Conservation (phyloP, 1,140 invertebrate genomes). For the Caligus rogercresseyi region DNA sequence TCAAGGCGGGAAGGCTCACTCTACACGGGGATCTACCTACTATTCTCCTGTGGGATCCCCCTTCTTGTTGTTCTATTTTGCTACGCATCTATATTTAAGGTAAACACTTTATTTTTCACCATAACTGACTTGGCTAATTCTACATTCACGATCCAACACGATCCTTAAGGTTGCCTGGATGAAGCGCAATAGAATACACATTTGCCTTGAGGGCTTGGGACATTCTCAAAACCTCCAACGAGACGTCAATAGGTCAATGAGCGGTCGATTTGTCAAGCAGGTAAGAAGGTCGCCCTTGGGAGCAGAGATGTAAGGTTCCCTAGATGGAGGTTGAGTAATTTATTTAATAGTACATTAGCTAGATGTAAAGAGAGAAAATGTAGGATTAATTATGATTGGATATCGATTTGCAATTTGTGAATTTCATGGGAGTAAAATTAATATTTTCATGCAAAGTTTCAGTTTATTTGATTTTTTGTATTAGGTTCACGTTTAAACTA, state of each 20-base stretch:
- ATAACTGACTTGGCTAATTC: neutral
- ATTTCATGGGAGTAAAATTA: too few relatives aligned
- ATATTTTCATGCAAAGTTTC: too few relatives aligned
- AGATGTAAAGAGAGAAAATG: neutral
- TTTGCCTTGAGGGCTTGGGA: neutral
- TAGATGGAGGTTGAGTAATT: neutral
- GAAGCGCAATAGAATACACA: neutral
- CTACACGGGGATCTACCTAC: neutral
- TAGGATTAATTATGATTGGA: neutral
- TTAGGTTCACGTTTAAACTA: too few relatives aligned
- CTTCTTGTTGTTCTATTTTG: neutral
- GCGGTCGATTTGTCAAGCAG: too few relatives aligned
- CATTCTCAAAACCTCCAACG: neutral
- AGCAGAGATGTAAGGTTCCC: too few relatives aligned
- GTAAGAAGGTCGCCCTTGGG: too few relatives aligned
- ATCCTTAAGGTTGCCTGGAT: neutral
- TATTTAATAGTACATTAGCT: neutral
- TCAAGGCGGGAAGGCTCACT: neutral
- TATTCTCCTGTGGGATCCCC: neutral
- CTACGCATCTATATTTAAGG: neutral
- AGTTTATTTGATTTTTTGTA: too few relatives aligned
- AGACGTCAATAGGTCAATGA: too few relatives aligned
- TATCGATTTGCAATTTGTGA: too few relatives aligned
- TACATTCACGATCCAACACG: neutral
- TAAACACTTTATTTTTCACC: neutral